Conservation (phyloP, 1,140 invertebrate species). For the Protaetia brevitarsis region DNA sequence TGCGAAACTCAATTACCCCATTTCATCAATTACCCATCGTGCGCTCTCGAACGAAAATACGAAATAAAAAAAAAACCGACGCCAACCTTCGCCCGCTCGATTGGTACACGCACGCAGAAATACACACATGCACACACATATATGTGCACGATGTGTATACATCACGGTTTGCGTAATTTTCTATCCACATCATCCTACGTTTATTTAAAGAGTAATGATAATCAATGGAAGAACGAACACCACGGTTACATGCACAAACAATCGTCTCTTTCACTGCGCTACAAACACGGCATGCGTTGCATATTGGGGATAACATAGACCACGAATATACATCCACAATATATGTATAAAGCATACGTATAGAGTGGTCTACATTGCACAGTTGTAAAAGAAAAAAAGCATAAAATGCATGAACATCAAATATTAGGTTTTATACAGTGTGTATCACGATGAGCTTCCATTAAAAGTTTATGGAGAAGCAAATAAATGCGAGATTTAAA, state of each 20-base stretch:
- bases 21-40: constrained; percentile 18
- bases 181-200: constrained; percentile 8
- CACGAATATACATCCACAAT: no score
- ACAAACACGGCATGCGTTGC: no score
- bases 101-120: background rate
- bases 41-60: constrained; percentile 12
- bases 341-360: no score
- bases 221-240: constrained; percentile 8
- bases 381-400: no score
- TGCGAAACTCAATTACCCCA: constrained; percentile 17
- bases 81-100: background rate
- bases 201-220: constrained; percentile 17
- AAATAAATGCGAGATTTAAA: no score
- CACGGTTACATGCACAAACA: background rate
- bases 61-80: constrained; percentile 4
- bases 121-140: background rate
- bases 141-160: no score
- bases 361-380: no score
- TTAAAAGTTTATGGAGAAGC: no score
- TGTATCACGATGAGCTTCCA: no score
- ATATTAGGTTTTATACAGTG: no score
- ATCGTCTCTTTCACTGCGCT: background rate
- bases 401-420: no score
- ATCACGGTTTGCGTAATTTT: constrained; percentile 2
- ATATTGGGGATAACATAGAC: no score